A percentile compares a stretch with the other conserved stretches of the same genome.
These are phyloP conservation scores for Trachops cirrhosus DNA, from an alignment of 2,797 vertebrate species.

Conservation along the genomic window DNA sequence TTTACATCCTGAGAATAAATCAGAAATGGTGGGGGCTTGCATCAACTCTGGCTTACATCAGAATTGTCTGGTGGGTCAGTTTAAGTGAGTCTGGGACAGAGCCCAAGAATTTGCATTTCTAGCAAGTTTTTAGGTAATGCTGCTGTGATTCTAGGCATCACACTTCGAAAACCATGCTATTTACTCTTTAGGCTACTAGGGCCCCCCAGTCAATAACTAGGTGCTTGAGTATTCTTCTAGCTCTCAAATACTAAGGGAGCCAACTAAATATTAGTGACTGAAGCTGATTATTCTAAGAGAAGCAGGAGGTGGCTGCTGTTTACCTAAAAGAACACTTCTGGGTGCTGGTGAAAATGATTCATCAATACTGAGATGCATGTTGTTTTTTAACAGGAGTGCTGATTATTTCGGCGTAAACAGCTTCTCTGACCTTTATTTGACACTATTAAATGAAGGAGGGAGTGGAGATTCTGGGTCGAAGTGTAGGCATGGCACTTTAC, in stretches of 20 bases:
- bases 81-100: neutral
- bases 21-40: neutral
- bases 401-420: neutral
- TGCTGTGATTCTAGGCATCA: neutral
- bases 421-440: constrained; percentile 5
- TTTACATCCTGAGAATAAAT: constrained; percentile 45
- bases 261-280: neutral
- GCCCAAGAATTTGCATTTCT: neutral
- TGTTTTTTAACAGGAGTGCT: neutral
- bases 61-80: neutral
- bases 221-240: neutral
- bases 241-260: neutral
- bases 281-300: constrained; percentile 8
- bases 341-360: neutral
- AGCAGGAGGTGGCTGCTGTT: neutral
- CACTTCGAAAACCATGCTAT: neutral
- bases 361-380: neutral
- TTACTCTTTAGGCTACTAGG: neutral
- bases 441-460: neutral
- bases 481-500: neutral
- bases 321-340: neutral
- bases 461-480: neutral
- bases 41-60: neutral
- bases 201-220: neutral
- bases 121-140: neutral